Conservation (phyloP, 2,113 vertebrate species). For the Lophotis ruficrista region DNA sequence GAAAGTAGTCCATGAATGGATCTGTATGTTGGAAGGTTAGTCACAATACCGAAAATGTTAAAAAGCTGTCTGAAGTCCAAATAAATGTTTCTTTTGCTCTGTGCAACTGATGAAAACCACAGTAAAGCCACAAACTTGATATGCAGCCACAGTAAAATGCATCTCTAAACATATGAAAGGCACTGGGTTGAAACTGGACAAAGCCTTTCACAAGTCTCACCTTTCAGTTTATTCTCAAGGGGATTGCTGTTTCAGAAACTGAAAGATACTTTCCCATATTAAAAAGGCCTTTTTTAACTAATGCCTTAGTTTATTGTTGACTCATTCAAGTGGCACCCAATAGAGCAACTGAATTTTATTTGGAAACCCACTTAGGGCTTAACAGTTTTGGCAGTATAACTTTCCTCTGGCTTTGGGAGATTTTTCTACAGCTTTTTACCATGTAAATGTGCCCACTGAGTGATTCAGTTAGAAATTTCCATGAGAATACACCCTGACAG, state of each 20-base stretch:
- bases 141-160: conserved; percentile 57
- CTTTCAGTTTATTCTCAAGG: conserved; percentile 63
- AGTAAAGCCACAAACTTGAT: conserved; percentile 49
- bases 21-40: conserved; percentile 6
- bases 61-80: conserved; percentile 32
- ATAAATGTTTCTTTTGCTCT: conserved; percentile 44
- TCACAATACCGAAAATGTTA: neutral
- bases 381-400: conserved; percentile 55
- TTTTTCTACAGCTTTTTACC: conserved; percentile 46
- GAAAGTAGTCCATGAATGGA: conserved; percentile 13
- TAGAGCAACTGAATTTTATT: conserved; percentile 62
- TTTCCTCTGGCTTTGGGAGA: conserved; percentile 51
- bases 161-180: conserved; percentile 51
- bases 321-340: conserved; percentile 60
- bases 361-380: conserved; percentile 45
- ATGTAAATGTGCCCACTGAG: conserved; percentile 48
- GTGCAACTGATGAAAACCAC: conserved; percentile 1
- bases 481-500: conserved; percentile 55
- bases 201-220: conserved; percentile 64
- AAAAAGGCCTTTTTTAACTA: conserved; percentile 51
- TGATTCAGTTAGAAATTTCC: conserved; percentile 45
- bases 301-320: conserved; percentile 61
- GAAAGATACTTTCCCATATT: conserved; percentile 59
- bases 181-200: conserved; percentile 37
- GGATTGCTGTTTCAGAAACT: conserved; percentile 43